Percentiles rank a stretch among this genome's conserved stretches.
phyloP scores from a whole-genome alignment of 2,113 vertebrate genomes.

The Aramus guarauna region DNA sequence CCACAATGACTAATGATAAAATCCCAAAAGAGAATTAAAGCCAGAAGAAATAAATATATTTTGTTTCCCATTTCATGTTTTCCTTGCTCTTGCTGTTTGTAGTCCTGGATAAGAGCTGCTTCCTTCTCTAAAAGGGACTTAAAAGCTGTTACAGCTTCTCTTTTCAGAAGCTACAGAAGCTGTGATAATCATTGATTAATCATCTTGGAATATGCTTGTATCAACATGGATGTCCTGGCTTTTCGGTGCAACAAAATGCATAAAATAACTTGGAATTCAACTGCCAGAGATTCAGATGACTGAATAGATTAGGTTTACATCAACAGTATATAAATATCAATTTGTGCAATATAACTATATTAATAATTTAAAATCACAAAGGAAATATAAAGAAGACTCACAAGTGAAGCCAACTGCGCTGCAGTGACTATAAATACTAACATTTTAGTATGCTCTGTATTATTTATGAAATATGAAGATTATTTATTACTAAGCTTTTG shows the following conservation, averaged over 20 bases:
- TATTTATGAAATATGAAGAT: background rate
- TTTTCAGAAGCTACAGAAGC: background rate
- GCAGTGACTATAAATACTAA: background rate
- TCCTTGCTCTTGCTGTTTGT: background rate
- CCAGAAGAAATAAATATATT: background rate
- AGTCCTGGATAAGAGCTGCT: background rate
- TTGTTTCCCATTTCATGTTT: background rate
- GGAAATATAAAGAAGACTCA: background rate
- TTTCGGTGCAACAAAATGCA: background rate
- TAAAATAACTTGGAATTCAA: background rate
- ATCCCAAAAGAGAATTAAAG: background rate
- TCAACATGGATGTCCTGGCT: background rate
- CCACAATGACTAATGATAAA: background rate
- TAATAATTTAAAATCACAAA: slow-evolving; percentile 31
- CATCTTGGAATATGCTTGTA: background rate
- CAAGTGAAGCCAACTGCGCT: background rate
- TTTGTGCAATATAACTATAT: background rate
- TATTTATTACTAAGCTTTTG: background rate
- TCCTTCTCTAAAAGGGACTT: background rate
- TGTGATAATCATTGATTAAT: background rate
- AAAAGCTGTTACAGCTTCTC: background rate
- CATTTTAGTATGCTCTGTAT: background rate
- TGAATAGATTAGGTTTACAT: background rate
- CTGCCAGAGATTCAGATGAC: background rate
- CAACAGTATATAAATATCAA: background rate